Evolutionary conservation across 2,797 vertebrate species (phyloP).

Genomic region (Eremophila alpestris): DNA sequence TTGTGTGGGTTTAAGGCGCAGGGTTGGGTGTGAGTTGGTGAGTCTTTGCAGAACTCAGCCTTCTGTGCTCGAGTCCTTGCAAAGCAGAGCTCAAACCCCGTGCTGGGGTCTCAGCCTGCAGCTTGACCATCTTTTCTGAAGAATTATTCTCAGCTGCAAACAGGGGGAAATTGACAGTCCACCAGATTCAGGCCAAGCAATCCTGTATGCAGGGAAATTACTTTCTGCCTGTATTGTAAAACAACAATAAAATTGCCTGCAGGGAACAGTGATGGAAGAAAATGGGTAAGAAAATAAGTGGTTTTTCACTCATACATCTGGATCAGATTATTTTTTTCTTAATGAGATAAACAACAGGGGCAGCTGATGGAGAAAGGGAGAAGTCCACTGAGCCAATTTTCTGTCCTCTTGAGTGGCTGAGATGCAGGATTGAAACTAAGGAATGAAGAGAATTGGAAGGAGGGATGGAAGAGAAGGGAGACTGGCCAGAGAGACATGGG

Average conservation of each 20-base stretch:
- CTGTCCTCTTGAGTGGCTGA: constrained; percentile 3
- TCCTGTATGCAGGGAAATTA: neutral
- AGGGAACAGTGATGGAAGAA: neutral
- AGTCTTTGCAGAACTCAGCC: neutral
- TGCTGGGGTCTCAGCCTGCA: neutral
- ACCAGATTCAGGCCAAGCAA: neutral
- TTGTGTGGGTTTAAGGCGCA: neutral
- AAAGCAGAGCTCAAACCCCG: neutral
- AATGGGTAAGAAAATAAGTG: neutral
- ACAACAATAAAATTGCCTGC: neutral
- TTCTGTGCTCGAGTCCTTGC: neutral
- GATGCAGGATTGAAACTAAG: neutral
- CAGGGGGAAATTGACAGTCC: neutral
- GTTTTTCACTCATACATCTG: neutral
- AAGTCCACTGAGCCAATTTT: neutral
- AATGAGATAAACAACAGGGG: neutral
- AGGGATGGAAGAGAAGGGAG: neutral
- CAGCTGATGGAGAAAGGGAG: neutral
- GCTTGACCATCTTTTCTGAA: neutral
- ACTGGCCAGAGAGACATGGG: neutral
- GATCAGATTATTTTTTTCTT: neutral
- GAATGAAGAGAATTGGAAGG: neutral
- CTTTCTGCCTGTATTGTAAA: neutral
- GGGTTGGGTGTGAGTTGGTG: neutral
- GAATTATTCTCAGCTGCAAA: neutral